A percentile compares a stretch with the other conserved stretches of the same genome.
These are phyloP conservation scores for Scaptomyza pallida DNA, from an alignment of 1,140 invertebrate genomes.

Conservation along the genomic window DNA sequence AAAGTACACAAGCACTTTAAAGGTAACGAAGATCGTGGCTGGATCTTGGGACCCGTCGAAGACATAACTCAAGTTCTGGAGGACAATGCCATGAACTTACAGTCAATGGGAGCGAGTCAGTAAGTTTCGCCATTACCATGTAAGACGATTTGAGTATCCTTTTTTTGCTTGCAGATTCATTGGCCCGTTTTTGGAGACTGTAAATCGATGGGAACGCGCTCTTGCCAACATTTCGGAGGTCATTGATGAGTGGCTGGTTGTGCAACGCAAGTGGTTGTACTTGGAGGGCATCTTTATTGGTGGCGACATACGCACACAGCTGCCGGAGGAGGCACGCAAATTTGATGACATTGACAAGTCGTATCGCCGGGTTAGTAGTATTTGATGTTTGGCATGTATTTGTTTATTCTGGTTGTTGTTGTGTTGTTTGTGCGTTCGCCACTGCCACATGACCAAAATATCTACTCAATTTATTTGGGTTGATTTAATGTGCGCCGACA, in stretches of 20 bases:
- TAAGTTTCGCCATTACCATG: conserved; percentile 67
- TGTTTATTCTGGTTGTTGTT: conserved; percentile 48
- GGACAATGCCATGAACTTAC: conserved; percentile 94
- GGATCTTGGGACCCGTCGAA: conserved; percentile 91
- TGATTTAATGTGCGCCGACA: conserved; percentile 80
- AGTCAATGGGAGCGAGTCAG: conserved; percentile 95
- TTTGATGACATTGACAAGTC: conserved; percentile 94
- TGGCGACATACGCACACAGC: conserved; percentile 92
- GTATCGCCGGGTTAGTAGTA: conserved; percentile 88
- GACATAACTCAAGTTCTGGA: conserved; percentile 92
- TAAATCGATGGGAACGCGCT: conserved; percentile 93
- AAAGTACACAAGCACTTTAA: conserved; percentile 88
- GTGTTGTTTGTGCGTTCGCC: conserved; percentile 30
- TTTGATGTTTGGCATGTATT: conserved; percentile 29
- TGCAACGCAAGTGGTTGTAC: conserved; percentile 95
- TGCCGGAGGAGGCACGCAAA: conserved; percentile 94
- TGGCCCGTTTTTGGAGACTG: conserved; percentile 91
- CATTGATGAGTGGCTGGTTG: conserved; percentile 92
- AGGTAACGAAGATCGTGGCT: conserved; percentile 86
- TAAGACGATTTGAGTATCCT: not conserved
- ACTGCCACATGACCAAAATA: conserved; percentile 43
- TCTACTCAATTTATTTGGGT: conserved; percentile 79
- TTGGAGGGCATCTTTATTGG: conserved; percentile 95
- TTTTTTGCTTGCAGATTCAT: conserved; percentile 87
- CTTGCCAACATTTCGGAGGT: conserved; percentile 93